Base-by-base conservation (phyloP, 2,113 vertebrate genomes). In the Odobenus rosmarus region DNA sequence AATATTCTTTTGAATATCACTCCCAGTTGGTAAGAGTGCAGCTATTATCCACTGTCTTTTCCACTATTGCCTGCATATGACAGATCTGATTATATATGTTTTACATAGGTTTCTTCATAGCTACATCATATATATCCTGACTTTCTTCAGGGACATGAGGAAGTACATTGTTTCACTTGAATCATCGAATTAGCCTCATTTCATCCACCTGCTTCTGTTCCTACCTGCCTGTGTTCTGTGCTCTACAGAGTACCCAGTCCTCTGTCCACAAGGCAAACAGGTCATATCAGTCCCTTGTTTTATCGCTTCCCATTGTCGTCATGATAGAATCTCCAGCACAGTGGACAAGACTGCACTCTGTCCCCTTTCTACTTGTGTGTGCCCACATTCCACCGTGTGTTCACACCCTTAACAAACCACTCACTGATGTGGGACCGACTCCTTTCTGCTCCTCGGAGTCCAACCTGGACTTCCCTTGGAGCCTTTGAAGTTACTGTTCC, bases 301-400 rank as follows among this genome's bases (percentile, higher is more conserved):
- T n/a, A 18, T 10, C 8, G 39, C 9, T 24, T 18, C 36, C 61
- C 5, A 2, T 7, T 26, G 69, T 6, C 4, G 15, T 6, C 12
- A 2, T 28, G 51, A 15, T 12, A 18, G 33, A 19, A 15, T 51
- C 31, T 84, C 62, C 0, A 7, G 11, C 21, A 7, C 7, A 16
- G 18, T 55, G 14, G 10, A 5, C 9, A 46, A 72, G 19, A 9
- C 15, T 59, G 18, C 14, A 3, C 18, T 24, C 64, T 18, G 4
- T 23, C 74, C 4, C 42, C n/a, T 74, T 55, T 31, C 4, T 72
- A 1, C 28, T 23, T 16, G 14, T 42, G 46, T 87, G 3, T 4
- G 14, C 3, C 57, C 1, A 0, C 0, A 8, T 28, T 26, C 31
- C 55, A 4, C 42, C 1, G 3, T 14, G 53, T 33, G 62, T 21